Evolutionary conservation across 2,797 vertebrate species (phyloP).

Genomic region (Dicrostonyx torquatus): DNA sequence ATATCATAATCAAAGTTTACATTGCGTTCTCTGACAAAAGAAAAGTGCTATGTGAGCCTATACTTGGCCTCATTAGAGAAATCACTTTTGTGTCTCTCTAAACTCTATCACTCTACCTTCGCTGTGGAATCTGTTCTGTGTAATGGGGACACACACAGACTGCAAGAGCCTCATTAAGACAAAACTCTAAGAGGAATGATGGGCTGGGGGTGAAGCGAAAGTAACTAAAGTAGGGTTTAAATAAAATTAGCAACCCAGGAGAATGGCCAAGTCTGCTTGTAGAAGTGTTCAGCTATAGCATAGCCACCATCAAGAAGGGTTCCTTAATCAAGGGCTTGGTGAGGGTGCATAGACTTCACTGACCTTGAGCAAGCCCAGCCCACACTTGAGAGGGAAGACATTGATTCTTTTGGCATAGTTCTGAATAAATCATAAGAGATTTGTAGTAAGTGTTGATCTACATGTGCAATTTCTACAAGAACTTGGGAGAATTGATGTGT

Average conservation of each 20-base stretch:
- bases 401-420: background rate
- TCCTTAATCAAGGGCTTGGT: background rate
- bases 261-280: background rate
- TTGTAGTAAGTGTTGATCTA: background rate
- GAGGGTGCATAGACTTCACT: background rate
- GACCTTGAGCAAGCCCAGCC: background rate
- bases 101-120: background rate
- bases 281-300: background rate
- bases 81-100: background rate
- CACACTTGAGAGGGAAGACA: background rate
- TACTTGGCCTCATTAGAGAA: background rate
- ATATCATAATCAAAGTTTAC: background rate
- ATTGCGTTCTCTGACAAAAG: background rate
- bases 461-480: background rate
- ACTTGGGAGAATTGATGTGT: background rate
- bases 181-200: background rate
- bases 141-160: background rate
- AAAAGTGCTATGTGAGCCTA: background rate
- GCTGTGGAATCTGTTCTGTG: constrained; percentile 23
- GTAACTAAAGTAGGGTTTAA: constrained; percentile 28
- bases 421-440: background rate
- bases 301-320: background rate
- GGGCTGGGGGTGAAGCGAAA: too few relatives aligned
- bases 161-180: background rate
- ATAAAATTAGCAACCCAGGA: background rate